Conservation (phyloP, 2,113 vertebrate genomes). For the Petromus typicus region DNA sequence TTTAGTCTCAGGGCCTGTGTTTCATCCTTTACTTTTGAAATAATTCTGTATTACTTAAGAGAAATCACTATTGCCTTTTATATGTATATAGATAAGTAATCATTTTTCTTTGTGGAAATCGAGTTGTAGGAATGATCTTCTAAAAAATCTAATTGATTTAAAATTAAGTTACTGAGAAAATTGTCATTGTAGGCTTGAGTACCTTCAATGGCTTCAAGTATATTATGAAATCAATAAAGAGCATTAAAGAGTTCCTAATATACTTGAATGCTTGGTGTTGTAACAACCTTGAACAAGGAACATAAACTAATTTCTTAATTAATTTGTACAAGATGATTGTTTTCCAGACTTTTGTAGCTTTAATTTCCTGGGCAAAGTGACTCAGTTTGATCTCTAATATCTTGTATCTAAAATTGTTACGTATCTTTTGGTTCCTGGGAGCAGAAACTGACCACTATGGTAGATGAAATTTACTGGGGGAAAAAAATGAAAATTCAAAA, state of each 20-base stretch:
- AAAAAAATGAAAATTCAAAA: neutral
- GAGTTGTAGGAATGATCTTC: neutral
- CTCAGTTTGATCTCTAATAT: neutral
- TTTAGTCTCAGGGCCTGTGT: neutral
- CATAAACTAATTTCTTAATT: neutral
- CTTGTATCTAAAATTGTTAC: neutral
- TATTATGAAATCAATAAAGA: neutral
- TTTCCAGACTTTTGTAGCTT: neutral
- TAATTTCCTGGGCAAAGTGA: neutral
- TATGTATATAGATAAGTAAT: neutral
- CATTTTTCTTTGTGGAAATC: neutral
- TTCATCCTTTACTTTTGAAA: conserved; percentile 10
- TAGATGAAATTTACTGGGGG: neutral
- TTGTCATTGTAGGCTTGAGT: neutral
- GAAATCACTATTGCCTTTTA: neutral
- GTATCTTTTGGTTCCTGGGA: neutral
- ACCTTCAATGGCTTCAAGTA: neutral
- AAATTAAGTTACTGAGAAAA: conserved; percentile 7
- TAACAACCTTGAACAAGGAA: neutral
- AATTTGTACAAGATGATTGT: neutral
- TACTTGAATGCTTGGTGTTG: neutral
- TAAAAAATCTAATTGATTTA: conserved; percentile 36
- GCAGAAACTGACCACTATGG: neutral
- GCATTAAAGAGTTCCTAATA: neutral
- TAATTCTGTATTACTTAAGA: conserved; percentile 5